phyloP scores from a whole-genome alignment of 2,888 invertebrate species.

The Elegia similella region DNA sequence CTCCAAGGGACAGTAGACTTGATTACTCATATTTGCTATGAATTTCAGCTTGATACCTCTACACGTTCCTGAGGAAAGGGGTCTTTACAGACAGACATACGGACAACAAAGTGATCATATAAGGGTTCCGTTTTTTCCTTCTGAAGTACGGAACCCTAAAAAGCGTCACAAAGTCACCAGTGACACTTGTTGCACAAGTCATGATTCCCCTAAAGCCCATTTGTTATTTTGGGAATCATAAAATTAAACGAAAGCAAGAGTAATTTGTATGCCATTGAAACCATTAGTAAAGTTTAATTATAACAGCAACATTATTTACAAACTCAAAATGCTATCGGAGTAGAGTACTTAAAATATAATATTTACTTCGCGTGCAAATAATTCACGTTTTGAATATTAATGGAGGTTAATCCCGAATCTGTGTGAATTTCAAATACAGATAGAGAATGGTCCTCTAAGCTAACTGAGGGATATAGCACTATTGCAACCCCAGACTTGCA shows the following conservation, averaged over 20 bases:
- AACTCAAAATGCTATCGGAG: background rate
- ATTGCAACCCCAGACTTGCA: slow-evolving; percentile 5
- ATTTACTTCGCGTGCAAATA: background rate
- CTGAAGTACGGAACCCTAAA: too few relatives aligned
- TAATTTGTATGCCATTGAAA: background rate
- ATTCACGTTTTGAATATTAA: background rate
- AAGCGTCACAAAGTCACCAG: too few relatives aligned
- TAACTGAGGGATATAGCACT: slow-evolving; percentile 1
- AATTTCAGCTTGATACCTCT: too few relatives aligned
- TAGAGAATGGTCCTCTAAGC: background rate
- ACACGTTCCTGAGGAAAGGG: too few relatives aligned
- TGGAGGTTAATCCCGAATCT: background rate
- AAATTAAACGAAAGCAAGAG: background rate
- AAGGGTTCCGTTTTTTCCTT: too few relatives aligned
- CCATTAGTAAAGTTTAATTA: background rate
- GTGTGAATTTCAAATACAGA: background rate
- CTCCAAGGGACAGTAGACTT: too few relatives aligned
- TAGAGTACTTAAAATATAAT: background rate
- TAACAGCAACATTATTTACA: background rate
- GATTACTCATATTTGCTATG: too few relatives aligned
- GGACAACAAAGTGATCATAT: too few relatives aligned
- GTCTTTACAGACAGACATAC: too few relatives aligned
- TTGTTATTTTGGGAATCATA: background rate
- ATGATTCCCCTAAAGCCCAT: too few relatives aligned
- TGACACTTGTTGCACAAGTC: too few relatives aligned